Evolutionary conservation across 2,797 vertebrate genomes (phyloP), one percentile per base, ranked within the genome.

Genomic region (Hippopotamyrus pictus): DNA sequence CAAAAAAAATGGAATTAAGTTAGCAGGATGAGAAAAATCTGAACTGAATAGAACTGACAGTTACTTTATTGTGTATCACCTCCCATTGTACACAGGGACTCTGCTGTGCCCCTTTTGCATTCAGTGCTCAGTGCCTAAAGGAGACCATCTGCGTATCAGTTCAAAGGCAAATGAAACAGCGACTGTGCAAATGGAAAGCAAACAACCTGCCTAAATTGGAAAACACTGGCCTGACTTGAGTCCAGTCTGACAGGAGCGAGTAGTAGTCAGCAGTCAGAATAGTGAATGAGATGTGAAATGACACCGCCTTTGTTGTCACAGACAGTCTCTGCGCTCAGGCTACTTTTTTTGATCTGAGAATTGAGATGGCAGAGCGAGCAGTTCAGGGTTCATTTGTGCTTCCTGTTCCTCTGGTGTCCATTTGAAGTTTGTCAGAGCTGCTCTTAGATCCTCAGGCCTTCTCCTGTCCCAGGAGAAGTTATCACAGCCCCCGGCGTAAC

Each of bases 301-400:
- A 59, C 17, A 8, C 37, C 3, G 7, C 53, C 53, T 57, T 87
- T 87, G 53, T 59, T 59, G 53, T 86, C 22, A 51, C 6, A 33
- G n/a, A 51, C 48, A 33, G 51, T 33, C 48, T 86, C 22, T 33
- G 22, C 0, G 53, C 14, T 37, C 29, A 19, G 51, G 25, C 29
- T 41, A 0, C 2, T 17, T 59, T 87, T 57, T 57, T 87, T 41
- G 0, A 90, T 89, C 84, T 91, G 59, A 76, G 85, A 86, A 54
- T 54, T 25, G 88, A 89, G 87, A 87, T 91, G 88, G 84, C 65
- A 73, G 79, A 87, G 88, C 29, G 59, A 73, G 76, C 65, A 50
- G 89, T 62, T 89, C 83, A 89, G 89, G 83, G 90, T 88, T 88
- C 91, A 84, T 19, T 89, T 88, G 89, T 88, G 86, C 91, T 89